These are phyloP conservation scores for Saxidomus purpurata DNA, from an alignment of 1,140 invertebrate species.

Conservation along the genomic window DNA sequence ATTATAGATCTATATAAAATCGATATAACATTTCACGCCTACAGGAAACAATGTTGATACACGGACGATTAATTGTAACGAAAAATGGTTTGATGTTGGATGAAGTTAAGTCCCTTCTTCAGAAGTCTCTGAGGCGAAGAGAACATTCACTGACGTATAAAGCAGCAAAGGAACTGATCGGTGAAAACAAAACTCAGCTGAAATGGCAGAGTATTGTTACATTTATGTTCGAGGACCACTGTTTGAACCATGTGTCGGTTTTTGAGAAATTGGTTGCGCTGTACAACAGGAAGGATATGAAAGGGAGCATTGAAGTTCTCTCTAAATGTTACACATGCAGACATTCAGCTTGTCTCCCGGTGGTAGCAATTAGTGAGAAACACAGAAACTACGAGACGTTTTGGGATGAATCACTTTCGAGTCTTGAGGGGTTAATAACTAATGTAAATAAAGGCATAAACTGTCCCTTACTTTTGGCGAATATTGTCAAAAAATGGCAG, in stretches of 20 bases:
- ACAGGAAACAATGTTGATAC: slow-evolving; percentile 31
- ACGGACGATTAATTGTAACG: slow-evolving; percentile 19
- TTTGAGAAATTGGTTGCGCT: background rate
- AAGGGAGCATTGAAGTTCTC: background rate
- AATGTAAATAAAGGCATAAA: background rate
- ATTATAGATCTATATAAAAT: too few species aligned
- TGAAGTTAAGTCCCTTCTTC: slow-evolving; percentile 48
- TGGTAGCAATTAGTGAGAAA: slow-evolving; percentile 16
- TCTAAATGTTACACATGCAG: slow-evolving; percentile 36
- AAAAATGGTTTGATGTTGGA: slow-evolving; percentile 33
- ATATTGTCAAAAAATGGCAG: slow-evolving; percentile 18
- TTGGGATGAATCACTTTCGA: background rate
- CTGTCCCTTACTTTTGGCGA: background rate
- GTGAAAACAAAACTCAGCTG: background rate
- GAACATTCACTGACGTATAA: background rate
- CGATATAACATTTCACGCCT: too few species aligned
- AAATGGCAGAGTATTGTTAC: slow-evolving; percentile 20
- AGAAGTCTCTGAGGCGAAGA: slow-evolving; percentile 17
- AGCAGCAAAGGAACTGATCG: slow-evolving; percentile 28
- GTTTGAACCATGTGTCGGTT: slow-evolving; percentile 20
- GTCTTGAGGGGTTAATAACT: background rate
- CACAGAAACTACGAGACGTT: slow-evolving; percentile 9
- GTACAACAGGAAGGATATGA: background rate
- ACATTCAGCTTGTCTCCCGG: slow-evolving; percentile 20
- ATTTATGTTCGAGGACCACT: slow-evolving; percentile 45